A percentile compares a stretch with the other conserved stretches of the same genome.
phyloP scores from a whole-genome alignment of 2,797 vertebrate species.

The Harpagifer antarcticus region DNA sequence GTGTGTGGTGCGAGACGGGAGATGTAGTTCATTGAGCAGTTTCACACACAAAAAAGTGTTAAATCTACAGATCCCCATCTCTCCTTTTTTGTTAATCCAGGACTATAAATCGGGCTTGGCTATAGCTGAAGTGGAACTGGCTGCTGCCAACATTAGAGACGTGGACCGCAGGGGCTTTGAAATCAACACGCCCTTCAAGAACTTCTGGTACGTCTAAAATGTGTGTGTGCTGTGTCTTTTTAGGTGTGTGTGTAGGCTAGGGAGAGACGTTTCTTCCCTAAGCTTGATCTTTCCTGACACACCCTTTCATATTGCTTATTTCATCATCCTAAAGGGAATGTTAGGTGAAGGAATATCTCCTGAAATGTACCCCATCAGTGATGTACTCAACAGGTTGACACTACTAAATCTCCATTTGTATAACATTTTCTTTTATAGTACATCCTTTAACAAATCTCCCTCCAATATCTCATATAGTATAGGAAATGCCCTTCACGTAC shows the following conservation, averaged over 20 bases:
- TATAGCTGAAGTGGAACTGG: slow-evolving; percentile 92
- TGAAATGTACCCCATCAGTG: not conserved
- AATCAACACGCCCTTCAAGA: slow-evolving; percentile 96
- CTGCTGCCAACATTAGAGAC: slow-evolving; percentile 91
- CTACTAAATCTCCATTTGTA: no score
- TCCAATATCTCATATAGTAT: slow-evolving; percentile 32
- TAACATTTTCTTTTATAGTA: no score
- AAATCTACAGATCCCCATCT: not conserved
- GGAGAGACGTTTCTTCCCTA: not conserved
- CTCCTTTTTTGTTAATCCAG: slow-evolving; percentile 73
- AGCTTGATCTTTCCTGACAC: slow-evolving; percentile 23
- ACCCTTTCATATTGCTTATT: not conserved
- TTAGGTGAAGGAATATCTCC: slow-evolving; percentile 16
- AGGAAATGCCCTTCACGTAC: slow-evolving; percentile 55
- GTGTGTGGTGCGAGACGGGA: no score
- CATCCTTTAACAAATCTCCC: slow-evolving; percentile 12
- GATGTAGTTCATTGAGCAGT: no score
- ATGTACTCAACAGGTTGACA: slow-evolving; percentile 27
- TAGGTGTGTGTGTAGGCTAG: not conserved
- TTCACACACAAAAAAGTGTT: no score
- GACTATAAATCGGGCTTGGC: slow-evolving; percentile 92
- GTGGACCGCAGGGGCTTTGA: slow-evolving; percentile 92
- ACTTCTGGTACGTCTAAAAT: slow-evolving; percentile 89
- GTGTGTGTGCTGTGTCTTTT: not conserved
- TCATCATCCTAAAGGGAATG: slow-evolving; percentile 22